Evolutionary conservation across 2,797 vertebrate species (phyloP).

Genomic region (Cyclura pinguis): DNA sequence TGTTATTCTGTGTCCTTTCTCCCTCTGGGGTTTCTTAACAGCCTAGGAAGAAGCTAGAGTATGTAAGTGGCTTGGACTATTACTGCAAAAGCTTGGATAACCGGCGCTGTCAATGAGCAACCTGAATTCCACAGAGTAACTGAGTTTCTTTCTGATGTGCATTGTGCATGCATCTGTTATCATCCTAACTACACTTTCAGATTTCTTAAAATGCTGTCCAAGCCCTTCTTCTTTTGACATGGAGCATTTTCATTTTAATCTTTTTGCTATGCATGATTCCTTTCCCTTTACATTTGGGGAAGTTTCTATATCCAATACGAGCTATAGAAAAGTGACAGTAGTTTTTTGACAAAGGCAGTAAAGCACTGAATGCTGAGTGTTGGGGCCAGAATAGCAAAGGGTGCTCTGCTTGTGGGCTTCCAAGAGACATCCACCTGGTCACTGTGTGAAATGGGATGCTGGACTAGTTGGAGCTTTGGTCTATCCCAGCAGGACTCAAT

Average conservation of each 20-base stretch:
- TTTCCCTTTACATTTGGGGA: neutral
- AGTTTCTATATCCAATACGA: neutral
- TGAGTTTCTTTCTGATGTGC: neutral
- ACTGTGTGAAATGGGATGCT: neutral
- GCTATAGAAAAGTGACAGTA: neutral
- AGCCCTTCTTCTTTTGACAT: neutral
- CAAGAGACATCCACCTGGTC: neutral
- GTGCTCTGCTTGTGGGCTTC: neutral
- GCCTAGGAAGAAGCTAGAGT: neutral
- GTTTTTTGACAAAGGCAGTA: neutral
- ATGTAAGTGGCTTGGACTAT: neutral
- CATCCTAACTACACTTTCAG: neutral
- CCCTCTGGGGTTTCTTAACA: slow-evolving; percentile 13
- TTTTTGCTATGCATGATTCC: neutral
- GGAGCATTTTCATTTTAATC: neutral
- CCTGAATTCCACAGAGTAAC: neutral
- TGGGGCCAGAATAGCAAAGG: neutral
- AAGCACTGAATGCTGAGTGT: neutral
- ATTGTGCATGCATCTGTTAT: neutral
- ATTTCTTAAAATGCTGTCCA: neutral
- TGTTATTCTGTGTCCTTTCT: slow-evolving; percentile 5
- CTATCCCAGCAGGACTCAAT: neutral
- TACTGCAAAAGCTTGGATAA: neutral
- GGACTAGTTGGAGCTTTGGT: neutral
- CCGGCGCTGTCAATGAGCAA: neutral